Percentiles rank a stretch among this genome's conserved stretches.
Evolutionary conservation across 2,113 vertebrate genomes (phyloP).

Genomic region (Dicaeum eximium): DNA sequence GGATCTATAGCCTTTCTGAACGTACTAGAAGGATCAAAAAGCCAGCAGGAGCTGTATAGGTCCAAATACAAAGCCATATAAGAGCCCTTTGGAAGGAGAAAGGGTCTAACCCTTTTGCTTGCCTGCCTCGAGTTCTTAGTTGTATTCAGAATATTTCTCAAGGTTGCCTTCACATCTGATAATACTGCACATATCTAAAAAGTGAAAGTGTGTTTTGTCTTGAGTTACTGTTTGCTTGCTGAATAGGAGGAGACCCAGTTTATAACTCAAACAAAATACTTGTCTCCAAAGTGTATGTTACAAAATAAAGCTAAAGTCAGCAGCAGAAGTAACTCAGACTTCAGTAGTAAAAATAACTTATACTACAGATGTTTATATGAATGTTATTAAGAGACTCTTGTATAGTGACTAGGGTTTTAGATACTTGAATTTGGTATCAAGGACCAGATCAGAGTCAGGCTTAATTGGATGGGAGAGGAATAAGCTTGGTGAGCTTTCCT

Average conservation of each 20-base stretch:
- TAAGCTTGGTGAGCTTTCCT: neutral
- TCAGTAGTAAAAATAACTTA: neutral
- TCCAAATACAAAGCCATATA: neutral
- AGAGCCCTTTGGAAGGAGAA: neutral
- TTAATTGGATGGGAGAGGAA: fast-evolving
- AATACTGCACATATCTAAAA: neutral
- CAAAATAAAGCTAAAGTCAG: neutral
- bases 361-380: neutral
- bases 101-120: neutral
- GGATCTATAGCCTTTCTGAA: neutral
- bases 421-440: neutral
- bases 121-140: neutral
- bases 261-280: neutral
- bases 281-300: neutral
- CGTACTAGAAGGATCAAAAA: neutral
- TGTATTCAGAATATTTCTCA: neutral
- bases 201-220: neutral
- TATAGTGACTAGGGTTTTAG: neutral
- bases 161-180: neutral
- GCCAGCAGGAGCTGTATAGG: neutral
- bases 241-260: neutral
- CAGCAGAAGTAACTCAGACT: neutral
- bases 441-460: neutral
- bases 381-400: neutral
- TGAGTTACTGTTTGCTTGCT: neutral